A percentile compares a stretch with the other conserved stretches of the same genome.
Evolutionary conservation across 2,888 invertebrate species (phyloP).

Genomic region (Cabera pusaria): DNA sequence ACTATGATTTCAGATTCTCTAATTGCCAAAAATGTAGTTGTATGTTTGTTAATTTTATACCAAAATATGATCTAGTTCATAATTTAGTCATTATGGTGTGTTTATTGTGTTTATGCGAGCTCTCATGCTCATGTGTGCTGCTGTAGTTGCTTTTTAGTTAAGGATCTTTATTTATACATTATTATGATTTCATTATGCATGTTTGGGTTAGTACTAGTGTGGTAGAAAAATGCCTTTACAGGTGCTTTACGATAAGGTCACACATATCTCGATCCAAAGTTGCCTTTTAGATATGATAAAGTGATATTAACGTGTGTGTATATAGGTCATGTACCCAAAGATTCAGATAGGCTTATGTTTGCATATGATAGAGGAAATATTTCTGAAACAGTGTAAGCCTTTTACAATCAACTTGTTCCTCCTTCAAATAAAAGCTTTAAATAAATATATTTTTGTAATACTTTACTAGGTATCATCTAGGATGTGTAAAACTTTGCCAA

Average conservation of each 20-base stretch:
- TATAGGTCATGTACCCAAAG: slow-evolving; percentile 73
- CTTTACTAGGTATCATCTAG: slow-evolving; percentile 57
- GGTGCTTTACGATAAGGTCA: slow-evolving; percentile 78
- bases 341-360: slow-evolving; percentile 68
- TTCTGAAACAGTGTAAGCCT: slow-evolving; percentile 52
- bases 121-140: slow-evolving; percentile 70
- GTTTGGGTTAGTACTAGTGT: slow-evolving; percentile 64
- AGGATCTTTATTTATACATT: slow-evolving; percentile 42
- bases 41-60: slow-evolving; percentile 73
- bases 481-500: slow-evolving; percentile 68
- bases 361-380: slow-evolving; percentile 61
- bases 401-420: slow-evolving; percentile 63
- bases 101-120: slow-evolving; percentile 74
- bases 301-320: slow-evolving; percentile 68
- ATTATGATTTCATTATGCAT: slow-evolving; percentile 65
- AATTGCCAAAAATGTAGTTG: slow-evolving; percentile 81
- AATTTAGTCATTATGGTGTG: slow-evolving; percentile 81
- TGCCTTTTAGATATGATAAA: slow-evolving; percentile 82
- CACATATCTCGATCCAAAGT: slow-evolving; percentile 79
- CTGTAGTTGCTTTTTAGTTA: slow-evolving; percentile 73
- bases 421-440: slow-evolving; percentile 65
- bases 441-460: slow-evolving; percentile 67
- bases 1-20: slow-evolving; percentile 73
- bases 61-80: slow-evolving; percentile 80
- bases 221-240: slow-evolving; percentile 69